Evolutionary conservation across 2,888 invertebrate genomes (phyloP).

Genomic region (Drosophila merina): DNA sequence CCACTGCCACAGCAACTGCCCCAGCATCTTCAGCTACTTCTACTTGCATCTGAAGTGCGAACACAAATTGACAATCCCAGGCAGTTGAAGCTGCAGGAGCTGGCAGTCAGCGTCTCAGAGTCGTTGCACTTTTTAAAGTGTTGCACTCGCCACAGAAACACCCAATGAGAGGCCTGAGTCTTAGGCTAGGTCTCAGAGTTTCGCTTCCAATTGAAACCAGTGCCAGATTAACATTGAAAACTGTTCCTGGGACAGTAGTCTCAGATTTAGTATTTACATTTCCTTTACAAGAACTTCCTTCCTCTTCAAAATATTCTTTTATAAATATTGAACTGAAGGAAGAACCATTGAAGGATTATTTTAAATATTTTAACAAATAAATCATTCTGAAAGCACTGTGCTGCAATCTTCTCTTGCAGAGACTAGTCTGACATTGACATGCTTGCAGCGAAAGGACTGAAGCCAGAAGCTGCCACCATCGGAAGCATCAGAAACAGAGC

Average conservation of each 20-base stretch:
- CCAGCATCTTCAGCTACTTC: slow-evolving; percentile 22
- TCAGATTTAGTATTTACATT: no score
- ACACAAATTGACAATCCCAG: slow-evolving; percentile 74
- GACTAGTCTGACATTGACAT: slow-evolving; percentile 65
- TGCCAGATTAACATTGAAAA: slow-evolving; percentile 60
- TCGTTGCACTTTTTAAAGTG: slow-evolving; percentile 56
- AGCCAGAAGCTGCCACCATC: slow-evolving; percentile 19
- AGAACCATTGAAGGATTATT: not conserved
- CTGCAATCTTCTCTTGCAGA: slow-evolving; percentile 12
- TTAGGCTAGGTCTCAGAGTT: slow-evolving; percentile 16
- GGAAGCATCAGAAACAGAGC: slow-evolving; percentile 14
- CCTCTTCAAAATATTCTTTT: no score
- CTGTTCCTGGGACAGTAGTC: slow-evolving; percentile 49
- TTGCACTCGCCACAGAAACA: slow-evolving; percentile 55
- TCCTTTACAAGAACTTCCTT: no score
- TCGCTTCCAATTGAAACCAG: slow-evolving; percentile 61
- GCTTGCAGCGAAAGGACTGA: slow-evolving; percentile 35
- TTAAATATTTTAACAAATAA: not conserved
- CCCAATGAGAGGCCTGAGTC: slow-evolving; percentile 52
- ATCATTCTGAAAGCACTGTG: slow-evolving; percentile 16
- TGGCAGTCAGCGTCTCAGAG: slow-evolving; percentile 24
- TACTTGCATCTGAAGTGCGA: slow-evolving; percentile 64
- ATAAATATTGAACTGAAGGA: no score
- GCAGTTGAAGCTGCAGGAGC: slow-evolving; percentile 57
- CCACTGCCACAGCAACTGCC: slow-evolving; percentile 25